A percentile compares a stretch with the other conserved stretches of the same genome.
Evolutionary conservation across 2,888 invertebrate genomes (phyloP).

Genomic region (Lasioglossum figueresi): DNA sequence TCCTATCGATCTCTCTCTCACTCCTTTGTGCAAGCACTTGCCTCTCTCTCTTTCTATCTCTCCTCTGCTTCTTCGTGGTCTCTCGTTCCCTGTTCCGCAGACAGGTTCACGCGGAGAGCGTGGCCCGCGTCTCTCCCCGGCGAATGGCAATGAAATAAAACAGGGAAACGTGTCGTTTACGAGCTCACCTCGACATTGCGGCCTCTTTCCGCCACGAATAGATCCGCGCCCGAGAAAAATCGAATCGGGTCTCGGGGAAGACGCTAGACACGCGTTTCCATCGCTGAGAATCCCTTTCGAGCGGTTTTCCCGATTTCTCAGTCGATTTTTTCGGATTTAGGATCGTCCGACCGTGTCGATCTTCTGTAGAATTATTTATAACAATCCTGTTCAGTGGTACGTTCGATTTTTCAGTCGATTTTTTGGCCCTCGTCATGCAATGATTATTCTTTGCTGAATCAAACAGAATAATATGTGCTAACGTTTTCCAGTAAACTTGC

Average conservation of each 20-base stretch:
- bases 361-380: neutral
- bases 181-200: slow-evolving; percentile 51
- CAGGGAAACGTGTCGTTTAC: slow-evolving; percentile 31
- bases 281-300: neutral
- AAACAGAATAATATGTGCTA: no score
- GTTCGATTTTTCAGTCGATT: no score
- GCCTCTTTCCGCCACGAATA: slow-evolving; percentile 21
- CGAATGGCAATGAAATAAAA: slow-evolving; percentile 47
- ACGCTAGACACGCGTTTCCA: slow-evolving; percentile 1
- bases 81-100: slow-evolving; percentile 22
- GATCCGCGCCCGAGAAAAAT: slow-evolving; percentile 11
- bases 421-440: no score
- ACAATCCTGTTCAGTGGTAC: neutral
- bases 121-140: slow-evolving; percentile 12
- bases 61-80: neutral
- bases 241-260: neutral
- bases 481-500: no score
- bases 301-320: neutral
- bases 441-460: no score
- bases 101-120: slow-evolving; percentile 20
- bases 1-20: slow-evolving; percentile 64
- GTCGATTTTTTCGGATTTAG: neutral
- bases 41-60: neutral
- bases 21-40: slow-evolving; percentile 47
- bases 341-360: neutral